Percentiles rank a stretch among this genome's conserved stretches.
phyloP scores from a whole-genome alignment of 2,113 vertebrate species.

The Mionectes macconnelli region DNA sequence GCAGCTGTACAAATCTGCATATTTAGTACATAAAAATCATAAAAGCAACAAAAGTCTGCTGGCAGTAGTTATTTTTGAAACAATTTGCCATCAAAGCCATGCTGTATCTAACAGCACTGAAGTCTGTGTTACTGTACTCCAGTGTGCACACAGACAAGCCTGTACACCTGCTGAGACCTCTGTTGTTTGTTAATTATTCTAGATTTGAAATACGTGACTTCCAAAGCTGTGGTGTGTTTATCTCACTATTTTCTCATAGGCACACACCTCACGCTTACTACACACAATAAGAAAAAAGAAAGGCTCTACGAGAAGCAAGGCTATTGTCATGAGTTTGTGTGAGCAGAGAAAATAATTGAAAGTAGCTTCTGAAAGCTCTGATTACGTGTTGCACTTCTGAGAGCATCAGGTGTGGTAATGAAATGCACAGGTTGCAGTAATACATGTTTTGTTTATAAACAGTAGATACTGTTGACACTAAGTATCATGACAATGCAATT shows the following conservation, averaged over 20 bases:
- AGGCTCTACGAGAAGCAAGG: neutral
- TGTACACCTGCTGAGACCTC: neutral
- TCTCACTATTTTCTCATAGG: neutral
- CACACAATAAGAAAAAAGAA: neutral
- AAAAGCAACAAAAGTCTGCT: neutral
- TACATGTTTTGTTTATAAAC: neutral
- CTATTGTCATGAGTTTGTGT: neutral
- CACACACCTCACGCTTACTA: neutral
- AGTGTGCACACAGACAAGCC: neutral
- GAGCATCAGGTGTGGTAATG: accelerated
- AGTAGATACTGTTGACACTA: neutral
- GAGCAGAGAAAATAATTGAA: neutral
- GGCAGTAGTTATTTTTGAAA: neutral
- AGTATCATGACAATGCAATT: neutral
- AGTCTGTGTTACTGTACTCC: neutral
- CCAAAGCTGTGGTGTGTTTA: neutral
- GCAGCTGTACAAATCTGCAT: neutral
- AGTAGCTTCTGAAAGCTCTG: neutral
- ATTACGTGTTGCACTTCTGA: neutral
- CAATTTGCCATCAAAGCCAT: neutral
- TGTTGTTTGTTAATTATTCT: neutral
- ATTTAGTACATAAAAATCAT: neutral
- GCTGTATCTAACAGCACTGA: neutral
- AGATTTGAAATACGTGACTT: neutral
- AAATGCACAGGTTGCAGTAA: neutral